Evolutionary conservation across 2,888 invertebrate species (phyloP).

Genomic region (Clivina fossor): DNA sequence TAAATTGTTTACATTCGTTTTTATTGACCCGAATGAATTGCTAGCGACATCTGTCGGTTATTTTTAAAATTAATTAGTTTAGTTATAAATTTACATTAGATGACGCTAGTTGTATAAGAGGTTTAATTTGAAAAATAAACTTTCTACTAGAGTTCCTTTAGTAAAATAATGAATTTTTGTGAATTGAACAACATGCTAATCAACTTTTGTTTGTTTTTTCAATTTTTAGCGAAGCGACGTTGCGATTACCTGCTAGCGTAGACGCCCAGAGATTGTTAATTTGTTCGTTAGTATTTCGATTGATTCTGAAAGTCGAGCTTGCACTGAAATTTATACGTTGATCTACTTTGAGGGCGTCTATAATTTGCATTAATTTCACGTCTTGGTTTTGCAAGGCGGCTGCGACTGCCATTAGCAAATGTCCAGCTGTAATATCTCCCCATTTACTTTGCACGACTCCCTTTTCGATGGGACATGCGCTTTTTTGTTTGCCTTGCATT

Average conservation of each 20-base stretch:
- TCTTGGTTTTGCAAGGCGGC: constrained; percentile 63
- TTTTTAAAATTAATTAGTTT: no score
- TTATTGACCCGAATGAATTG: no score
- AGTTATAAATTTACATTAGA: no score
- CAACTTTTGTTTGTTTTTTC: no score
- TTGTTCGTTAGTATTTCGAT: constrained; percentile 32
- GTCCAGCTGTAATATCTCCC: constrained; percentile 63
- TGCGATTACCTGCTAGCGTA: constrained; percentile 61
- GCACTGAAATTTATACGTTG: constrained; percentile 36
- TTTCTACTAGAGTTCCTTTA: no score
- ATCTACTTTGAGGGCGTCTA: constrained; percentile 47
- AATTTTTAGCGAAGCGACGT: no score
- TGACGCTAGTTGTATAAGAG: no score
- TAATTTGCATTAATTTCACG: constrained; percentile 56
- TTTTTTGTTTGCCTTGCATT: constrained; percentile 25
- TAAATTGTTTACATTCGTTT: no score
- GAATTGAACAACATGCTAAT: no score
- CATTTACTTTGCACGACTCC: constrained; percentile 66
- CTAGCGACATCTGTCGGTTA: no score
- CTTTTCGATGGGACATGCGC: constrained; percentile 63
- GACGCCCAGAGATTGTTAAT: constrained; percentile 65
- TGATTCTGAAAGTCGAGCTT: constrained; percentile 23
- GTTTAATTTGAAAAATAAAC: no score
- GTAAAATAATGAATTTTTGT: no score
- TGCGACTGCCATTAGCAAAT: constrained; percentile 62